phyloP scores from a whole-genome alignment of 1,140 invertebrate species.

The Diorhabda carinulata region DNA sequence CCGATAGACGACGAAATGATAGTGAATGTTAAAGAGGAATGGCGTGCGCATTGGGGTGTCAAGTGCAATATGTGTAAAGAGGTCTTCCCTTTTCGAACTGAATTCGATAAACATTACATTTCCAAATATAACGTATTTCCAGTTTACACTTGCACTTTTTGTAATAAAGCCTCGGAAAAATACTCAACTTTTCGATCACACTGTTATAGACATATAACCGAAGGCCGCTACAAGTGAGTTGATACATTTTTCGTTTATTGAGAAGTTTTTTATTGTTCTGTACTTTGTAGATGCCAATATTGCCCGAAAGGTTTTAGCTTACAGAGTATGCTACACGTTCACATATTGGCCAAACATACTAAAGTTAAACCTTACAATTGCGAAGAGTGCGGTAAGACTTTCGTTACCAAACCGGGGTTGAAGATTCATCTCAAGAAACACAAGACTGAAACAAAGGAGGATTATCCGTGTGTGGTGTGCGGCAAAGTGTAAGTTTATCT shows the following conservation, averaged over 20 bases:
- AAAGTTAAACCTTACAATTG: constrained; percentile 45
- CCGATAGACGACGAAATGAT: constrained; percentile 38
- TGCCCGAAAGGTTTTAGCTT: constrained; percentile 45
- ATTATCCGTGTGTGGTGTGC: constrained; percentile 51
- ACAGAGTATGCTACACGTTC: constrained; percentile 41
- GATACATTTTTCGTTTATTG: background rate
- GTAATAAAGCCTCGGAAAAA: constrained; percentile 45
- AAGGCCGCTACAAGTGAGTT: constrained; percentile 44
- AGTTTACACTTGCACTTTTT: constrained; percentile 46
- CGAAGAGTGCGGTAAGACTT: constrained; percentile 45
- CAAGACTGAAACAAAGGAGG: constrained; percentile 44
- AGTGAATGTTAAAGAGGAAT: constrained; percentile 41
- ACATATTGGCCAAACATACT: constrained; percentile 44
- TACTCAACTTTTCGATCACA: constrained; percentile 48
- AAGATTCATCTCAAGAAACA: constrained; percentile 46
- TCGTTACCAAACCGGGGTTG: constrained; percentile 43
- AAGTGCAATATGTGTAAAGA: constrained; percentile 45
- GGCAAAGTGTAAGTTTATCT: constrained; percentile 51
- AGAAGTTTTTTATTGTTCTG: background rate
- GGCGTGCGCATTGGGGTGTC: constrained; percentile 43
- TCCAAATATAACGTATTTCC: constrained; percentile 38
- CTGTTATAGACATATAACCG: constrained; percentile 47
- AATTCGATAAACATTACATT: constrained; percentile 44
- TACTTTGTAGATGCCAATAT: constrained; percentile 40
- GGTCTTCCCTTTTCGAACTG: constrained; percentile 33